Evolutionary conservation across 2,113 vertebrate species (phyloP).

Genomic region (Alethe diademata): DNA sequence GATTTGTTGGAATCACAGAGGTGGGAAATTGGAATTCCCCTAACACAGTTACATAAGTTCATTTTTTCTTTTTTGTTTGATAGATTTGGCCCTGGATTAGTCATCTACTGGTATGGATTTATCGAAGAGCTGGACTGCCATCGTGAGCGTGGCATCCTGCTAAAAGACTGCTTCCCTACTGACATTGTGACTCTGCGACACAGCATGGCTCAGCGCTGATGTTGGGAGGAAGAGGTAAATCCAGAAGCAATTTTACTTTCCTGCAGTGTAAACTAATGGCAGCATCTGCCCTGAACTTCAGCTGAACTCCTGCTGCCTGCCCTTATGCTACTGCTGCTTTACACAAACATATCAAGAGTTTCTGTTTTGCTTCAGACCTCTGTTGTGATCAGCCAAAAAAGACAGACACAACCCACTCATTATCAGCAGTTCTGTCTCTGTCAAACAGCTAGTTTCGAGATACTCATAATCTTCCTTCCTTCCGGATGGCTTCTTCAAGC

Average conservation of each 20-base stretch:
- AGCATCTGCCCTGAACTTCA: constrained; percentile 90
- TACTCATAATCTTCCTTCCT: constrained; percentile 82
- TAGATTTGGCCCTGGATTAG: constrained; percentile 96
- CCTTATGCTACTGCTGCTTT: constrained; percentile 72
- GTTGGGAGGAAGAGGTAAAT: constrained; percentile 74
- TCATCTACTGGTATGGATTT: constrained; percentile 99
- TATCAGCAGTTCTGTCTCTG: constrained; percentile 80
- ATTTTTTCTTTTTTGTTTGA: background rate
- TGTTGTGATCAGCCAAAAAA: constrained; percentile 76
- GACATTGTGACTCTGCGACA: constrained; percentile 89
- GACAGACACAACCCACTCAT: constrained; percentile 77
- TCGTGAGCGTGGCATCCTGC: constrained; percentile 91
- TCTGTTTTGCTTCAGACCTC: constrained; percentile 82
- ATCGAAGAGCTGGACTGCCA: constrained; percentile 95
- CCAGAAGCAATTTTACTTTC: constrained; percentile 91
- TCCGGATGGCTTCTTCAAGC: constrained; percentile 81
- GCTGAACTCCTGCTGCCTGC: constrained; percentile 82
- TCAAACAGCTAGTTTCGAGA: constrained; percentile 77
- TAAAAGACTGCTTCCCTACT: constrained; percentile 93
- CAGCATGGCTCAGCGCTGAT: constrained; percentile 59
- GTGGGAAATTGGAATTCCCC: background rate
- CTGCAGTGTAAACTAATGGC: constrained; percentile 81
- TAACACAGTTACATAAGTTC: background rate
- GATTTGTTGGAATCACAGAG: background rate
- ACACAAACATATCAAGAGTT: constrained; percentile 80